These are phyloP conservation scores for Ctenopoma multispine DNA, from an alignment of 2,797 vertebrate species.

Conservation along the genomic window DNA sequence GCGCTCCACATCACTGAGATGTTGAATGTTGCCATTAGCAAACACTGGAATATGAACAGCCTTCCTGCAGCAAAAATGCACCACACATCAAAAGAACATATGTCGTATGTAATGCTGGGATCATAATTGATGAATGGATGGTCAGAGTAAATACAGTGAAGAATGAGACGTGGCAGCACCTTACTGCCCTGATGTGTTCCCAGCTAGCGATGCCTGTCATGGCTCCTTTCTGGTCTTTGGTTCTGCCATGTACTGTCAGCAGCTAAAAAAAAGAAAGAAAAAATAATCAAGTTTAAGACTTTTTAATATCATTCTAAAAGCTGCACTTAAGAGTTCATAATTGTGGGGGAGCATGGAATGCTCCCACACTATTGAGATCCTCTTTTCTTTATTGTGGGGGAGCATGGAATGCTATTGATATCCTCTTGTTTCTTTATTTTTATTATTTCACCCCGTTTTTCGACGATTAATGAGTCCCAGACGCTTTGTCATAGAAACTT, in stretches of 20 bases:
- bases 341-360: too few relatives aligned
- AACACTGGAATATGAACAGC: slow-evolving; percentile 95
- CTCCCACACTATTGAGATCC: too few relatives aligned
- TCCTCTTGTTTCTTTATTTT: too few relatives aligned
- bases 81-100: not conserved
- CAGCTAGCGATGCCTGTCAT: slow-evolving; percentile 91
- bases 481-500: too few relatives aligned
- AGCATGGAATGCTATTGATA: too few relatives aligned
- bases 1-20: slow-evolving; percentile 91
- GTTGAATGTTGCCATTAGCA: slow-evolving; percentile 97
- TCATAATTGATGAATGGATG: not conserved
- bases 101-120: not conserved
- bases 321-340: too few relatives aligned
- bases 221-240: slow-evolving; percentile 96
- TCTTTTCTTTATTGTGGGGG: too few relatives aligned
- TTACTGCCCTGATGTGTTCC: slow-evolving; percentile 95
- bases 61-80: slow-evolving; percentile 79
- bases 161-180: slow-evolving; percentile 71
- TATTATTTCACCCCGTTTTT: too few relatives aligned
- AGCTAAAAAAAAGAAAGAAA: slow-evolving; percentile 80
- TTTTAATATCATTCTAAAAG: not conserved
- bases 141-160: not conserved
- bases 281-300: not conserved
- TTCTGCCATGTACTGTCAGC: slow-evolving; percentile 94
- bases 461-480: too few relatives aligned